Evolutionary conservation across 2,113 vertebrate genomes (phyloP).

Genomic region (Sorex fumeus): DNA sequence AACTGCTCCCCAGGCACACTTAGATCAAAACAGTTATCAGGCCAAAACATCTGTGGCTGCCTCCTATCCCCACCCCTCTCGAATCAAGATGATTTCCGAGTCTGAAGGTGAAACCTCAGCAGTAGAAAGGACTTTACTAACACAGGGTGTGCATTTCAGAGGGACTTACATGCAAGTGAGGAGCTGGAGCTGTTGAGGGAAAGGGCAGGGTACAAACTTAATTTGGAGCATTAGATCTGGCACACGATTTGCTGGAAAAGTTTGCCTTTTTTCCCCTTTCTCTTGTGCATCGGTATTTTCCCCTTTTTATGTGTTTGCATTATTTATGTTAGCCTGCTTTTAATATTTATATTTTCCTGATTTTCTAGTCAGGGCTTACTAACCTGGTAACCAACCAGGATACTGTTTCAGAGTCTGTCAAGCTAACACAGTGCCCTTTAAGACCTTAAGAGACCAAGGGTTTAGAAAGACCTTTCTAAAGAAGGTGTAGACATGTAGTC

Average conservation of each 20-base stretch:
- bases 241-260: neutral
- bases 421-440: neutral
- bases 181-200: neutral
- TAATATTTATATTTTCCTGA: neutral
- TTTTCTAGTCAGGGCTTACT: neutral
- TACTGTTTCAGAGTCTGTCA: neutral
- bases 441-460: neutral
- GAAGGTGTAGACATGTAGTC: neutral
- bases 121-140: neutral
- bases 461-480: neutral
- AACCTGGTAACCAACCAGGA: neutral
- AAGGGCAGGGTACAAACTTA: neutral
- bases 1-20: neutral
- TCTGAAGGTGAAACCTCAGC: neutral
- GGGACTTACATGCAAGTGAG: neutral
- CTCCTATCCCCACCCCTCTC: no score
- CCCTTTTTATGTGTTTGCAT: neutral
- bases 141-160: neutral
- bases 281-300: neutral
- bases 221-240: neutral
- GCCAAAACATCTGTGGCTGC: neutral
- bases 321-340: neutral
- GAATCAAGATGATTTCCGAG: neutral
- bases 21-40: neutral
- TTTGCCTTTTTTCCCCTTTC: neutral